Base-by-base conservation (phyloP, 2,888 invertebrate genomes). In the Deilephila elpenor region DNA sequence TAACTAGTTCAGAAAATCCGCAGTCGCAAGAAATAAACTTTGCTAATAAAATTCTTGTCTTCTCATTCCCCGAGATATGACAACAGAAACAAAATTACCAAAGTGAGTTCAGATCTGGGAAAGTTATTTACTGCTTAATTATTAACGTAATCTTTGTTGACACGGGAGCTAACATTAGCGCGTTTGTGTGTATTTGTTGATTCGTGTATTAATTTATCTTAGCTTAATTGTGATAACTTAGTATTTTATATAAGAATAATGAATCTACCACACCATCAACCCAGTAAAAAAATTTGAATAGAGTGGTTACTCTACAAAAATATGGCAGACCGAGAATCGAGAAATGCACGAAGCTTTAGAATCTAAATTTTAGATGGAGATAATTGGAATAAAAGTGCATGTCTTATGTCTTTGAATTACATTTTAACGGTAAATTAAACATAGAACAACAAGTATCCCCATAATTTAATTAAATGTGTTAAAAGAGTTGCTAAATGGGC, bases 1-100 rank as follows among this genome's bases (percentile, higher is more conserved):
- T 80, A 83, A 80, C 76, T 80, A 78, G 81, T 83, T 82, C 79
- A 73, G 77, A 77, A 77, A 79, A 78, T 79, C 75, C 77, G 44
- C 76, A 73, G 76, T 75, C 74, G 76, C 78, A 80, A 78, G 80
- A 80, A 75, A 84, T 79, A 82, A 85, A 84, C 82, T 86, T 85
- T 78, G 71, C 75, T 79, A 80, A 83, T 83, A 85, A 82, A 84
- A 80, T 83, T 82, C 77, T 78, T 80, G 80, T 79, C 78, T 79
- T 73, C 74, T 71, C 75, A 64, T 56, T 61, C 61, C 74, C 73
- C 74, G 74, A 61, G 51, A 72, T 61, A 53, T 32, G 14, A 32
- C 51, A 32, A 53, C 61, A 53, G 51, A 62, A 72, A 51, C 32
- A 72, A 53, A 72, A 72, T 37, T 34, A 56, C 25, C 8, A 34